Evolutionary conservation across 2,888 invertebrate species (phyloP), one percentile per base, ranked within the genome.

Genomic region (Eupithecia abbreviata): DNA sequence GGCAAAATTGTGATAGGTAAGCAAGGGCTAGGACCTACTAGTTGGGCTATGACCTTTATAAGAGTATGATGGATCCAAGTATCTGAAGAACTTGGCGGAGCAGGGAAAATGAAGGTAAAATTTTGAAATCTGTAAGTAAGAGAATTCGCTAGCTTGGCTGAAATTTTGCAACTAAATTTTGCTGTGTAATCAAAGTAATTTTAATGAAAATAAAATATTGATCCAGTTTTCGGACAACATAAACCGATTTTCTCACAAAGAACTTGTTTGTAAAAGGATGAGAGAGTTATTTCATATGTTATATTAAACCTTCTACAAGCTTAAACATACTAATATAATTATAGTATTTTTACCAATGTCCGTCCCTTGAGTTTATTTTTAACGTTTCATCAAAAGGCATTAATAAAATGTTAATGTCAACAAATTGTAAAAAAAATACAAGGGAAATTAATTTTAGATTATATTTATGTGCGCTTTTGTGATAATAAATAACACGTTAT

Each of bases 1-100:
- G 51, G 58, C 69, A 67, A 74, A 72, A 42, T 43, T 77, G 73
- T 78, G 77, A 75, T 78, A 77, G 72, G 72, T 72, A 75, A 55
- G 58, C 42, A 18, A 47, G 67, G 58, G 71, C 9, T 65, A 6
- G 9, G 47, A 69, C 67, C 67, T 66, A 41, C 41, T 30, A 66
- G 42, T 66, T n/a, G 49, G 18, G 47, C 7, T 10, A 30, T n/a
- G 45, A 45, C 45, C 69, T 49, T 30, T 69, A 12, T 49, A 18
- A 49, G 18, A 12, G 18, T 68, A 45, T 68, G 43, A 47, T 47
- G 49, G 30, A 47, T 10, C 30, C 2, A 13, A 30, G n/a, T 68
- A 68, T 68, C 13, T 7, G 49, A 49, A 47, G 58, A 62, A 62
- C 51, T 74, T 71, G 66, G 43, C 43, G n/a, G 49, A 69, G 41